Evolutionary conservation across 2,797 vertebrate genomes (phyloP).

Genomic region (Petrocephalus schoutedeni): DNA sequence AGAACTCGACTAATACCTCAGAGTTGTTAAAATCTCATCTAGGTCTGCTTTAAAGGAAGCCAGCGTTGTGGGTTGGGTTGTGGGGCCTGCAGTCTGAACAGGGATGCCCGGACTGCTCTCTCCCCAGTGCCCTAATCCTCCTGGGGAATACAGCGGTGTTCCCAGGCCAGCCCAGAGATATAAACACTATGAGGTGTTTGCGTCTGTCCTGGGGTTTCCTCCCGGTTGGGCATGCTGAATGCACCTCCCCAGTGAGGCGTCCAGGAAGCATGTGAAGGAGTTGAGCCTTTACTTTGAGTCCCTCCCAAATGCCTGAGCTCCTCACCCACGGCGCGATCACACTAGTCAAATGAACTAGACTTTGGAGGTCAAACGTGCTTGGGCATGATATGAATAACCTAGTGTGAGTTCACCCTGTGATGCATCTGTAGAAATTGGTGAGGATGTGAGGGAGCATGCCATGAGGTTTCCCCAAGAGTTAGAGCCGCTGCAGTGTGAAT

Average conservation of each 20-base stretch:
- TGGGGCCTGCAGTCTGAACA: neutral
- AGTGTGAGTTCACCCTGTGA: neutral
- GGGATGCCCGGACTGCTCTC: neutral
- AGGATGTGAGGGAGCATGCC: neutral
- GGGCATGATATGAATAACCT: neutral
- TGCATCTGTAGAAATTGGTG: neutral
- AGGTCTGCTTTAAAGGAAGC: no score
- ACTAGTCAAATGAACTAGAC: no score
- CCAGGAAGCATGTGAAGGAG: neutral
- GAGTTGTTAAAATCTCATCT: no score
- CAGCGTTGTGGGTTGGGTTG: no score
- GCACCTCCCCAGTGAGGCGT: neutral
- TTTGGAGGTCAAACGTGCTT: neutral
- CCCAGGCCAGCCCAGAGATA: neutral
- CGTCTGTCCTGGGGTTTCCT: neutral
- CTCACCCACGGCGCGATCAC: neutral
- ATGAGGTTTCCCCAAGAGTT: neutral
- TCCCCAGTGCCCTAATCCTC: neutral
- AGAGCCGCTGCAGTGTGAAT: neutral
- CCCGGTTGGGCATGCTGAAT: neutral
- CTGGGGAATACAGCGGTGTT: neutral
- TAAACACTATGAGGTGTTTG: neutral
- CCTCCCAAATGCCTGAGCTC: neutral
- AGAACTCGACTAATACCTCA: no score
- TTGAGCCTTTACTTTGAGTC: neutral